Evolutionary conservation across 2,797 vertebrate species (phyloP).

Genomic region (Echiichthys vipera): DNA sequence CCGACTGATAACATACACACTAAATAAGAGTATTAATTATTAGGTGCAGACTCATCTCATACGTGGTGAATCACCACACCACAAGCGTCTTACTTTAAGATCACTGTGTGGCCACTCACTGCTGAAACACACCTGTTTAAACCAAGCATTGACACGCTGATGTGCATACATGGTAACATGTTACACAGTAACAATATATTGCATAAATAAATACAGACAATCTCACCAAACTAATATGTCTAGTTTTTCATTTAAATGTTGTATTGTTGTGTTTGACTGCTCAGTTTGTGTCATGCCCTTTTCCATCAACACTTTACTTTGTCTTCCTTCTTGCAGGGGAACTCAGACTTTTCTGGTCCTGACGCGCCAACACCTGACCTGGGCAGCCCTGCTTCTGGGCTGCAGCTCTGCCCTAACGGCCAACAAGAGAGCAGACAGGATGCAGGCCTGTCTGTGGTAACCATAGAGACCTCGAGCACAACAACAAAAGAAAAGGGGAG

Average conservation of each 20-base stretch:
- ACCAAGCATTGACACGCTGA: too few species aligned
- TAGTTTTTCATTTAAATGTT: not conserved
- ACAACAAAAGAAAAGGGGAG: conserved; percentile 19
- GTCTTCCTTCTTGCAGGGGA: conserved; percentile 23
- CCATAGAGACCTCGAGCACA: conserved; percentile 23
- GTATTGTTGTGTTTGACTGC: not conserved
- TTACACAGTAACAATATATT: too few species aligned
- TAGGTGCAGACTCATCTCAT: too few species aligned
- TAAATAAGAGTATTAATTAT: too few species aligned
- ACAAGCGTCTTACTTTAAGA: not conserved
- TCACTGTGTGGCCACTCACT: too few species aligned
- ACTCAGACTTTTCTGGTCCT: not conserved
- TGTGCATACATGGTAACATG: too few species aligned
- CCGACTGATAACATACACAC: too few species aligned
- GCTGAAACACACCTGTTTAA: too few species aligned
- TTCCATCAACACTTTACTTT: not conserved
- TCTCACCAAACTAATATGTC: not conserved
- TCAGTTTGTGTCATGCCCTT: not conserved
- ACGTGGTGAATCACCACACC: too few species aligned
- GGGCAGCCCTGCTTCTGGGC: conserved; percentile 17
- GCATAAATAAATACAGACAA: too few species aligned
- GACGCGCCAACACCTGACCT: not conserved
- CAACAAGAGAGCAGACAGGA: too few species aligned
- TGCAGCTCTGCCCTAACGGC: conserved; percentile 58
- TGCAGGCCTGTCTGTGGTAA: not conserved